Evolutionary conservation across 2,888 invertebrate genomes (phyloP), one percentile per base, ranked within the genome.

Genomic region (Hydrotaea diabolus): DNA sequence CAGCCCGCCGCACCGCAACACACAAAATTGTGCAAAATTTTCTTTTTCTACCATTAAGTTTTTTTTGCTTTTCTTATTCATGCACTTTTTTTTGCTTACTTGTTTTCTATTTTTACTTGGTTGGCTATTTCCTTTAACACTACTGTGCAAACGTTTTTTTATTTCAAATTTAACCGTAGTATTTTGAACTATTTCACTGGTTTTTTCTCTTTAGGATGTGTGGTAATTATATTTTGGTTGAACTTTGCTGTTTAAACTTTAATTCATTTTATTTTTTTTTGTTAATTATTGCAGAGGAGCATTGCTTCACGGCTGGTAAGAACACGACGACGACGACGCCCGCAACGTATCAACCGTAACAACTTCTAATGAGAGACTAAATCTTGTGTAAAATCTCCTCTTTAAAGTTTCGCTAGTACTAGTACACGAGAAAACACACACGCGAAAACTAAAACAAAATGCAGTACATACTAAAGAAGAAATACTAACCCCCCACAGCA

Each of bases 281-380:
- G n/a, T 17, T 13, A n/a, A 13, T 69, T 46, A 49, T 69, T 49
- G 13, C 23, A 15, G 39, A 46, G 49, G 69, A 31, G 13, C 39
- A 39, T 39, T 39, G n/a, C n/a, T n/a, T 39, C 39, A 8, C 39
- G 8, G 8, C 39, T 49, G 49, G 43, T 43, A 43, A 71, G 11
- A n/a, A n/a, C n/a, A 62, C 17, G 4, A 23, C 15, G 11, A 11
- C 31, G 31, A 8, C 39, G 57, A 81, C 80, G 72, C 77, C 83
- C 83, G 83, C 80, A 80, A 71, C 75, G 77, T 62, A 53, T 81
- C 64, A 2, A 74, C 36, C 77, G 64, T 73, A 75, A 75, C 83
- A 83, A 83, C 81, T 83, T 83, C 74, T 81, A 81, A 81, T 77
- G 80, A 31, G 31, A 31, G 31, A 31, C 71, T 72, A 72, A 72